Evolutionary conservation across 2,113 vertebrate species (phyloP).

Genomic region (Myrmecophaga tridactyla): DNA sequence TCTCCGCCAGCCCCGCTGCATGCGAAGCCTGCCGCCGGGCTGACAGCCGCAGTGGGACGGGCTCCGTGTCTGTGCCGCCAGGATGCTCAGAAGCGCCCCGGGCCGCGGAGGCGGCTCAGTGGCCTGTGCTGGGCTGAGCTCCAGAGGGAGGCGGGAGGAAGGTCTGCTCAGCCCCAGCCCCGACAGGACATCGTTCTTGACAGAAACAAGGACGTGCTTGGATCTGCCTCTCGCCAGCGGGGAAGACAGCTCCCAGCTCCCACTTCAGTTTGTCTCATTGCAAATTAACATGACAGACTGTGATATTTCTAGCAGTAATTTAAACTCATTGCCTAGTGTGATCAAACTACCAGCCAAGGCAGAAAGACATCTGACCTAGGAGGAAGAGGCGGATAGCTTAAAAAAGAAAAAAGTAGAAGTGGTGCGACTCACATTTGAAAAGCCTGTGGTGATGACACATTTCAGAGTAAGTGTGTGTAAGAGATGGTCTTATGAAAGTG

Average conservation of each 20-base stretch:
- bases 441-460: fast-evolving
- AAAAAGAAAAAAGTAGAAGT: fast-evolving
- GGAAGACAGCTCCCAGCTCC: too few relatives aligned
- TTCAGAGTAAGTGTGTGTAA: fast-evolving
- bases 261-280: fast-evolving
- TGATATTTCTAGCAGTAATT: not conserved
- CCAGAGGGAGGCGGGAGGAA: not conserved
- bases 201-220: fast-evolving
- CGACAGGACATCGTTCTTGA: too few relatives aligned
- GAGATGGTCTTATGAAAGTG: too few relatives aligned
- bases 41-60: not conserved
- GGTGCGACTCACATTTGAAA: not conserved
- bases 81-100: fast-evolving
- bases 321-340: not conserved
- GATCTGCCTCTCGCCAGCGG: fast-evolving
- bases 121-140: fast-evolving
- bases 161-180: not conserved
- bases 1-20: not conserved
- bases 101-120: fast-evolving
- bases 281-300: not conserved
- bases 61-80: not conserved
- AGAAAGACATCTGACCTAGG: not conserved
- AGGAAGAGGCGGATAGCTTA: too few relatives aligned
- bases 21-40: not conserved
- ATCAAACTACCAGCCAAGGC: not conserved